phyloP scores from a whole-genome alignment of 1,140 invertebrate genomes.

The Phymorhynchus buccinoides region DNA sequence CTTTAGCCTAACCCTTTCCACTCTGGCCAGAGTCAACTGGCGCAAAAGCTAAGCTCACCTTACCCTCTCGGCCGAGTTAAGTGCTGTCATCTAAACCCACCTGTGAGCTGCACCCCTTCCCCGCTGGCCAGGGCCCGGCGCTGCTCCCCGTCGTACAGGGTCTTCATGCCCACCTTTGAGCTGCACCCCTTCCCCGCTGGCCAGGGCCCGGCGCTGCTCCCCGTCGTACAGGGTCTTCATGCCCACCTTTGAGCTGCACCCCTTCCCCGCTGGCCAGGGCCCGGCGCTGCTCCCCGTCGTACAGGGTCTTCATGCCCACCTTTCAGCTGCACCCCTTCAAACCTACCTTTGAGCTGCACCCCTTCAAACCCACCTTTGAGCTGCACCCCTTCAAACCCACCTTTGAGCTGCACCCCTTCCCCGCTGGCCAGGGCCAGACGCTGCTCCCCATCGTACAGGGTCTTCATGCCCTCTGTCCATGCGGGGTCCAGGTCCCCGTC shows the following conservation, averaged over 20 bases:
- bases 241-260: not conserved
- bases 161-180: constrained; percentile 54
- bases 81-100: not conserved
- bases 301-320: constrained; percentile 44
- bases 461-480: constrained; percentile 69
- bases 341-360: constrained; percentile 57
- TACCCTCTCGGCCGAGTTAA: not conserved
- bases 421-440: constrained; percentile 64
- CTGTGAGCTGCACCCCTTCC: not conserved
- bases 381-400: constrained; percentile 58
- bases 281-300: not conserved
- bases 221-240: constrained; percentile 63
- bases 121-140: not conserved
- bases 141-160: not conserved
- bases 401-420: constrained; percentile 56
- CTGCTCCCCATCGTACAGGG: constrained; percentile 61
- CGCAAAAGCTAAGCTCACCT: too few species aligned
- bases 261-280: not conserved
- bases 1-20: not conserved
- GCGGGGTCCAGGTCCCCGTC: constrained; percentile 67
- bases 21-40: too few species aligned
- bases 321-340: constrained; percentile 53
- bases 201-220: constrained; percentile 55
- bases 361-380: constrained; percentile 61
- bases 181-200: too few species aligned